Conservation (phyloP, 2,797 vertebrate genomes). For the Gambusia yucatana region DNA sequence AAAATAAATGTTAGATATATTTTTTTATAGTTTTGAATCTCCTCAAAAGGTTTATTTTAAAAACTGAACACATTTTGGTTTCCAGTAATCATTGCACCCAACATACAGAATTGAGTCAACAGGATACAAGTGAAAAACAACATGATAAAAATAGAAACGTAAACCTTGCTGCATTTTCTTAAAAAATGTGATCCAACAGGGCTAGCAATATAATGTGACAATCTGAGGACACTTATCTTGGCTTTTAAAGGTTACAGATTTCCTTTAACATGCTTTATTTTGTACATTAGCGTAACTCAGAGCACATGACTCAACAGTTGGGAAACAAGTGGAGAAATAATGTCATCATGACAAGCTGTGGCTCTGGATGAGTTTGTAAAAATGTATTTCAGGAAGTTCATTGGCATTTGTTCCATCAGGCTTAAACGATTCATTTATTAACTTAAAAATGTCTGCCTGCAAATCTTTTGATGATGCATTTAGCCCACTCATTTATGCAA, state of each 20-base stretch:
- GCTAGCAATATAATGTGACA: not conserved
- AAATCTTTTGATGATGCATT: not conserved
- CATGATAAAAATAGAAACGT: slow-evolving; percentile 29
- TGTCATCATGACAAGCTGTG: not conserved
- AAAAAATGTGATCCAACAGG: slow-evolving; percentile 1
- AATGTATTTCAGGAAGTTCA: not conserved
- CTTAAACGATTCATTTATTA: not conserved
- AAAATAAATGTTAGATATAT: not conserved
- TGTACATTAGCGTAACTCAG: not conserved
- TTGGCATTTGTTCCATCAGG: not conserved
- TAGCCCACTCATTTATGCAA: not conserved
- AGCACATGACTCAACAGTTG: not conserved
- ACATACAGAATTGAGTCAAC: slow-evolving; percentile 17
- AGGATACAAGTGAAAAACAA: slow-evolving; percentile 9
- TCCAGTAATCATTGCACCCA: slow-evolving; percentile 6
- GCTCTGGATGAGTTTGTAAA: not conserved
- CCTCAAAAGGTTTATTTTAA: not conserved
- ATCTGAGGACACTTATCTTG: not conserved
- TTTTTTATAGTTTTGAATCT: not conserved
- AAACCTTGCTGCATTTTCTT: slow-evolving; percentile 20
- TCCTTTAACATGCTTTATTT: not conserved
- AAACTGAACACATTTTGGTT: slow-evolving; percentile 14
- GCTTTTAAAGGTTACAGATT: not conserved
- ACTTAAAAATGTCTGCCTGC: not conserved
- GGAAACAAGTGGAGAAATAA: not conserved